Evolutionary conservation across 2,113 vertebrate genomes (phyloP), one percentile per base, ranked within the genome.

Genomic region (Brachyistius frenatus): DNA sequence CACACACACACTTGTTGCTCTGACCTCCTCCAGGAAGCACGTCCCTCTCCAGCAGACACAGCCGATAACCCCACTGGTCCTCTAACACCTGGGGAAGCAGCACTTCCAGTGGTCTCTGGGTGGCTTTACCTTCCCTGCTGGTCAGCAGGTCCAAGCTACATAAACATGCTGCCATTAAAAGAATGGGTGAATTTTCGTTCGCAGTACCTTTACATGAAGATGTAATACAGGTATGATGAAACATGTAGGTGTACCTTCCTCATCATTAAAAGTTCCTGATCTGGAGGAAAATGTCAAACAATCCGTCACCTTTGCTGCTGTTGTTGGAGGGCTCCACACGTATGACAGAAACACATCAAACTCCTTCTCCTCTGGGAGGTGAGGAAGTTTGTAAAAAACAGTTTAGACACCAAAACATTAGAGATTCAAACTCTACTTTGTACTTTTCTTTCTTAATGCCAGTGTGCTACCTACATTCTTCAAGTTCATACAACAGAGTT

Each of bases 301-400:
- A 10, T 2, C 83, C 53, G 78, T 84, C 6, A 3, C 14, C 33
- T 87, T 68, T 14, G 69, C 33, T 57, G 84, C 70, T 14, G 69
- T 31, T 57, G 84, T 52, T 53, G 73, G 69, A 53, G 74, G 73
- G 16, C 60, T 23, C 84, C 94, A 95, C 23, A 94, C 95, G 50
- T 94, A 95, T 0, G 97, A 98, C 66, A 98, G 84, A 67, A 98
- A 96, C 0, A 96, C 97, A 62, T 98, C 97, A 54, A 96, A 98
- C 67, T 95, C 93, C 81, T 97, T 97, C 31, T 90, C 83, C 61
- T 94, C 96, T 97, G 77, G 11, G 86, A 35, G 44, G 39, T 16
- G 13, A 30, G 5, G n/a, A 32, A 63, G 14, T 39, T 47, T 65
- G 11, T 31, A 72, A 71, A 30, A 60, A 39, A 72, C 3, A 53